phyloP scores from a whole-genome alignment of 2,888 invertebrate genomes.

The Tetheella fluctuosa region DNA sequence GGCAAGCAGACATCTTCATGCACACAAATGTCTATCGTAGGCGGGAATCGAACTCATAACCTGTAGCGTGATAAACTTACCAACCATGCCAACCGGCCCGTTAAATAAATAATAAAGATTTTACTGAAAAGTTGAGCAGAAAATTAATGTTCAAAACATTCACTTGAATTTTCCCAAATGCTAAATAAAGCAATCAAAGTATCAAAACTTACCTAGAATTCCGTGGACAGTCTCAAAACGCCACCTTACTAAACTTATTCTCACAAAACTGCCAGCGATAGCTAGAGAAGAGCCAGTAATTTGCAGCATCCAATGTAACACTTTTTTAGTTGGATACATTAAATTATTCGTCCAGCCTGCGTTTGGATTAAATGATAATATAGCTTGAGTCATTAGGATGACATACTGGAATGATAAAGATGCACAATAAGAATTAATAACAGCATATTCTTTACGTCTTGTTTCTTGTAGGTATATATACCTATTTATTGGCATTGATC shows the following conservation, averaged over 20 bases:
- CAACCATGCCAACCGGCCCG: too few species aligned
- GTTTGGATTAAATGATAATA: slow-evolving; percentile 52
- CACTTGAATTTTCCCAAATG: too few species aligned
- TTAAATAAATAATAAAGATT: too few species aligned
- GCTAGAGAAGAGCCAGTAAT: slow-evolving; percentile 55
- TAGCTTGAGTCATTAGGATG: slow-evolving; percentile 60
- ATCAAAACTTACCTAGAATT: slow-evolving; percentile 47
- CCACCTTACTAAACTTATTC: slow-evolving; percentile 31
- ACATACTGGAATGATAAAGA: slow-evolving; percentile 57
- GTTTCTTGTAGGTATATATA: too few species aligned
- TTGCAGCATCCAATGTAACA: slow-evolving; percentile 56
- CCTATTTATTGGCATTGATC: too few species aligned
- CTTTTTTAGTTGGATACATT: slow-evolving; percentile 47
- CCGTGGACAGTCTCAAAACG: slow-evolving; percentile 45
- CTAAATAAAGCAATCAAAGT: background rate
- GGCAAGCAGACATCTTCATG: too few species aligned
- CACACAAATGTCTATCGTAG: too few species aligned
- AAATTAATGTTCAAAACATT: too few species aligned
- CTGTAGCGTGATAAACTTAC: too few species aligned
- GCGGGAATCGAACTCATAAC: too few species aligned
- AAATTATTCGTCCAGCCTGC: slow-evolving; percentile 53
- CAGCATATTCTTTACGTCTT: too few species aligned
- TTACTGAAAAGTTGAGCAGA: too few species aligned
- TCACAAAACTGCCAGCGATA: slow-evolving; percentile 49
- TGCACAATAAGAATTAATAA: background rate